These are phyloP conservation scores for Dascyllus trimaculatus DNA, from an alignment of 2,113 vertebrate genomes.

Conservation along the genomic window DNA sequence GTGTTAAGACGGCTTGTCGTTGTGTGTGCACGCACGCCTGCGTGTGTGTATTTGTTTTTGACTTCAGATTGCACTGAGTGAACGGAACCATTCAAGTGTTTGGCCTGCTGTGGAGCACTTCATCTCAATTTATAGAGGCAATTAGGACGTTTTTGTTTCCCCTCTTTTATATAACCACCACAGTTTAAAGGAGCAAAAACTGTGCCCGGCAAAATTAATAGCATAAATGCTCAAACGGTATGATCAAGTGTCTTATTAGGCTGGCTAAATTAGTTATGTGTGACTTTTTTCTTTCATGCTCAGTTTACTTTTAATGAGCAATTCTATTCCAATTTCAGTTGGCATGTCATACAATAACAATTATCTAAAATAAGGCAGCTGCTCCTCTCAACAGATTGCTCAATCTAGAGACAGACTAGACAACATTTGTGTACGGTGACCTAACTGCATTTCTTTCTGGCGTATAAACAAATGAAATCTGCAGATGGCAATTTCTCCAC, in stretches of 20 bases:
- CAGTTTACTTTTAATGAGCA: conserved; percentile 77
- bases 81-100: conserved; percentile 51
- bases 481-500: not conserved
- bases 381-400: conserved; percentile 17
- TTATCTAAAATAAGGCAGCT: conserved; percentile 31
- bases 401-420: conserved; percentile 12
- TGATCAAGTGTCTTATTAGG: conserved; percentile 82
- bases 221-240: conserved; percentile 75
- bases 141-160: conserved; percentile 76
- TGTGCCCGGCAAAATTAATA: conserved; percentile 74
- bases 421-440: not conserved
- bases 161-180: conserved; percentile 69
- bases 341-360: conserved; percentile 48
- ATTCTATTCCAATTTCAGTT: conserved; percentile 59
- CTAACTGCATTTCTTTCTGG: not conserved
- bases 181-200: conserved; percentile 66
- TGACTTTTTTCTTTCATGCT: conserved; percentile 67
- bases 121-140: conserved; percentile 79
- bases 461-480: not conserved
- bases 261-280: conserved; percentile 73
- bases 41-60: conserved; percentile 15
- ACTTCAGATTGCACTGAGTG: conserved; percentile 38
- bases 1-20: conserved; percentile 31
- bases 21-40: not conserved
- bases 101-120: conserved; percentile 57